phyloP scores from a whole-genome alignment of 2,888 invertebrate species.

The Slavum lentiscoides region DNA sequence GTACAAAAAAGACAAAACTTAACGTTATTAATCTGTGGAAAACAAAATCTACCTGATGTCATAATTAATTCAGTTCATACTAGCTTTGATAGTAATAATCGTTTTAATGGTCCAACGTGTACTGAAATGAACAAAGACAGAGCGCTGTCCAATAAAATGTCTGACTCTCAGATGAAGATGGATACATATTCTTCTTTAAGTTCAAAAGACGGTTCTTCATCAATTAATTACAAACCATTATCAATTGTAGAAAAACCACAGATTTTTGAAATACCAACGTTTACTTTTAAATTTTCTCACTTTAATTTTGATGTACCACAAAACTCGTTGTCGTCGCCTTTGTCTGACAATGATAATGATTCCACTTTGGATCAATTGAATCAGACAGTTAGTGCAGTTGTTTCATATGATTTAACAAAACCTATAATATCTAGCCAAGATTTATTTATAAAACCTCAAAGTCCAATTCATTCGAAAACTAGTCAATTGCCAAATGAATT shows the following conservation, averaged over 20 bases:
- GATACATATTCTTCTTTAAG: neutral
- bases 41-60: conserved; percentile 55
- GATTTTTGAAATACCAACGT: neutral
- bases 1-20: conserved; percentile 55
- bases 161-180: neutral
- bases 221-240: conserved; percentile 21
- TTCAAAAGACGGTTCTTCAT: neutral
- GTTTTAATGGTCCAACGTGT: conserved; percentile 63
- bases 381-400: neutral
- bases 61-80: conserved; percentile 67
- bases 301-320: neutral
- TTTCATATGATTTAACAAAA: neutral
- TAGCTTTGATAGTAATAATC: conserved; percentile 75
- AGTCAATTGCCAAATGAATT: neutral
- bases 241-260: neutral
- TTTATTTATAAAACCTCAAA: conserved; percentile 8
- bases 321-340: neutral
- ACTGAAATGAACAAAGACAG: conserved; percentile 58
- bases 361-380: neutral
- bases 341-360: neutral
- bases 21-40: conserved; percentile 55
- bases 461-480: neutral
- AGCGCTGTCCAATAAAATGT: neutral
- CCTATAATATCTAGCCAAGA: neutral
- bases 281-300: conserved; percentile 8